Base-by-base conservation (phyloP, 2,888 invertebrate species). In the Pharmacophagus antenor region DNA sequence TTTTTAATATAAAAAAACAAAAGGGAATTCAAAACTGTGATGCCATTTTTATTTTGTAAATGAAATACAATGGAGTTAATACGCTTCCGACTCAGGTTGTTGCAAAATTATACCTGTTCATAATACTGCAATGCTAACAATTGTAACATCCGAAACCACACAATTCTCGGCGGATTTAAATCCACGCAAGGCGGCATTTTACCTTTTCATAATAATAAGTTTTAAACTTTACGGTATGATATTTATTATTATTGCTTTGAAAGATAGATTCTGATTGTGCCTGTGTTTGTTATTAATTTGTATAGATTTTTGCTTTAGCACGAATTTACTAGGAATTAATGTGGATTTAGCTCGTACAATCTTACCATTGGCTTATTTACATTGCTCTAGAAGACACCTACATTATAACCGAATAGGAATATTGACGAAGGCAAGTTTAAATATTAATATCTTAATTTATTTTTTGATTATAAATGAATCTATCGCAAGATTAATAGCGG, bases 1-100 rank as follows among this genome's bases (percentile, higher is more conserved):
- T 44, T 18, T 44, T 5, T 8, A 18, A 44, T 18, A 44, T 18
- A 44, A 44, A 47, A 46, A 49, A 57, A 62, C 58, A 44, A 7
- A 20, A 44, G 8, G 8, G 18, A 44, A 58, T 62, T 63, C 25
- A 56, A 48, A 48, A 37, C 17, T 23, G 15, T 44, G 42, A 18
- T n/a, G 42, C 42, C 18, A 18, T 44, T 44, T 44, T 44, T 44
- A 44, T 18, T 44, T 18, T 44, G 18, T 44, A 44, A 44, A 44
- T 44, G 18, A 44, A 44, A 44, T 18, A 44, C 42, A 44, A 44
- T 44, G 42, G 42, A 44, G 42, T 18, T 44, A 44, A 44, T 44
- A 44, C 42, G n/a, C 10, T 44, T 44, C 42, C 17, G 18, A 44
- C 18, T 44, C n/a, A 44, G 42, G 42, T 44, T 44, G 17, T 44